Conservation (phyloP, 2,113 vertebrate species). For the Phodopus roborovskii region DNA sequence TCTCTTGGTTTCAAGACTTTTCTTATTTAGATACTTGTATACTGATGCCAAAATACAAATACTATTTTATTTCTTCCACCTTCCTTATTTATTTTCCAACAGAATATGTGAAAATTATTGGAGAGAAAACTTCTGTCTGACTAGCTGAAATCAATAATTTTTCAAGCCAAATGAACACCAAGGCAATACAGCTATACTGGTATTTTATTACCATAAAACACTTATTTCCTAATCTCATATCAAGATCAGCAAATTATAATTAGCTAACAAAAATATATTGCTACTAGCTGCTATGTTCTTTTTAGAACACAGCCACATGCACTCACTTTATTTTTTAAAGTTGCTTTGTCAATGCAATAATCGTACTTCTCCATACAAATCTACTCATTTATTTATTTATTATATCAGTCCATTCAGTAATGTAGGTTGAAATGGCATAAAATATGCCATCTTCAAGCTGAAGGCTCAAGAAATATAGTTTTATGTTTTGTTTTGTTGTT, state of each 20-base stretch:
- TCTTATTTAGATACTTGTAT: not conserved
- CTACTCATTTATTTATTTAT: not conserved
- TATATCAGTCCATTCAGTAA: not conserved
- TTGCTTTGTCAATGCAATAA: not conserved
- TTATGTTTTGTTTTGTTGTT: not conserved
- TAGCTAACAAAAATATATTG: not conserved
- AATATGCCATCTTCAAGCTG: not conserved
- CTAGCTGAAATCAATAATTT: not conserved
- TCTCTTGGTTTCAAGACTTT: not conserved
- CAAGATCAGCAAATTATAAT: not conserved
- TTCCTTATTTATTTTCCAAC: not conserved
- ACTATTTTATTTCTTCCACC: not conserved
- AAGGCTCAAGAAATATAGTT: not conserved
- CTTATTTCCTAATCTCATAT: not conserved
- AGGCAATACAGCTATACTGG: too few species aligned
- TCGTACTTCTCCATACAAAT: not conserved
- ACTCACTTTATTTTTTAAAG: not conserved
- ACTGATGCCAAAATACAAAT: not conserved
- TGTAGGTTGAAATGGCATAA: not conserved
- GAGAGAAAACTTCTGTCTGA: not conserved
- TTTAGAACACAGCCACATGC: not conserved
- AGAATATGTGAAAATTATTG: not conserved
- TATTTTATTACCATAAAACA: not conserved
- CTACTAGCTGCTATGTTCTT: not conserved
- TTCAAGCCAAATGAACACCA: not conserved